Conservation (phyloP, 2,888 invertebrate genomes). For the Thysanoteuthis rhombus region DNA sequence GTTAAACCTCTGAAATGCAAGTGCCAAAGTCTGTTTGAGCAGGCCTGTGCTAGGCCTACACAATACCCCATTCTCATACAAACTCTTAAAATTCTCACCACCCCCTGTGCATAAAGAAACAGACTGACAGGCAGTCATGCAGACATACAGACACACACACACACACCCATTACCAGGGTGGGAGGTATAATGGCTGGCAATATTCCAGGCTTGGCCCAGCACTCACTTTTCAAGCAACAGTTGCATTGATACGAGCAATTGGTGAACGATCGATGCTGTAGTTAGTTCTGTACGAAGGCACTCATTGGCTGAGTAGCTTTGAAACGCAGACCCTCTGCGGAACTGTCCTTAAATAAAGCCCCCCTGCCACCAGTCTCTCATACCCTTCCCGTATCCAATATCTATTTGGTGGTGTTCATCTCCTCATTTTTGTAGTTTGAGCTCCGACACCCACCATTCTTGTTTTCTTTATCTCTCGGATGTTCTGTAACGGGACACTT, state of each 20-base stretch:
- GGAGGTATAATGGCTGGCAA: not conserved
- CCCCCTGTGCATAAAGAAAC: not conserved
- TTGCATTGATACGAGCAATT: not conserved
- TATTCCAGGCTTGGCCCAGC: not conserved
- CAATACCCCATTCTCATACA: not conserved
- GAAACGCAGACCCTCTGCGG: not conserved
- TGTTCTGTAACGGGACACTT: not conserved
- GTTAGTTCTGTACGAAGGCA: not conserved
- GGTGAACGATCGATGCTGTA: not conserved
- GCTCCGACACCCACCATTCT: not conserved
- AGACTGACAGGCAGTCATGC: not conserved
- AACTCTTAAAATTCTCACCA: not conserved
- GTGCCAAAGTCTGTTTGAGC: not conserved
- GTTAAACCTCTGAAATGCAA: not conserved
- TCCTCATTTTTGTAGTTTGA: no score
- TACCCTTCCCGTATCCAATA: not conserved
- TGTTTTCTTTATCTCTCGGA: not conserved
- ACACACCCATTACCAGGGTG: not conserved
- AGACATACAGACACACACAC: not conserved
- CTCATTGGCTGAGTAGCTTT: constrained; percentile 12
- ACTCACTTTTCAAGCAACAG: not conserved
- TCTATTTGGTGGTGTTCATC: not conserved
- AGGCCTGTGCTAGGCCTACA: not conserved
- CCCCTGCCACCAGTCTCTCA: not conserved
- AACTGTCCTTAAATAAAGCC: not conserved